phyloP scores from a whole-genome alignment of 2,888 invertebrate genomes.

The Galerucella nymphaeae region DNA sequence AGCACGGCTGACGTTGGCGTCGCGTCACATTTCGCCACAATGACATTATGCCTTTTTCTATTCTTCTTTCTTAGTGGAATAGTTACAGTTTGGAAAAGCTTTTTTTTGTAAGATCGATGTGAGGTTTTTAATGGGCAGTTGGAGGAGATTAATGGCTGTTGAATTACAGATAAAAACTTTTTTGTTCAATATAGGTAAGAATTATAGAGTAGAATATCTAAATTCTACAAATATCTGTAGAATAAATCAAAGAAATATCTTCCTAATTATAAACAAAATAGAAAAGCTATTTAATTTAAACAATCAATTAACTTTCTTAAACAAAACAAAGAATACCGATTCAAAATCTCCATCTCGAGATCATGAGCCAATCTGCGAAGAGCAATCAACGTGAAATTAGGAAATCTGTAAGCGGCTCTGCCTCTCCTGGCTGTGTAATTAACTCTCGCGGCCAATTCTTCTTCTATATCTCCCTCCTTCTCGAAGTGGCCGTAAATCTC shows the following conservation, averaged over 20 bases:
- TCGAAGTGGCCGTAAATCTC: constrained; percentile 22
- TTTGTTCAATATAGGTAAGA: background rate
- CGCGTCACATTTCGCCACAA: background rate
- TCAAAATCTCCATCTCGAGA: constrained; percentile 20
- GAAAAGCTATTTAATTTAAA: constrained; percentile 16
- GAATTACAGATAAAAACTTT: background rate
- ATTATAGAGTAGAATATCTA: too few relatives aligned
- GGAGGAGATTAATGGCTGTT: background rate
- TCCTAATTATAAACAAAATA: background rate
- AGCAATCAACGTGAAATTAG: constrained; percentile 58
- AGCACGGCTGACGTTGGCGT: background rate
- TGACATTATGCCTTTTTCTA: background rate
- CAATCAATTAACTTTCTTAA: constrained; percentile 21
- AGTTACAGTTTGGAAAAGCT: background rate
- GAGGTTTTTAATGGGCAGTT: background rate
- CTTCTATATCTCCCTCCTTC: constrained; percentile 11
- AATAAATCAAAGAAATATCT: too few relatives aligned
- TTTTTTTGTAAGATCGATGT: background rate
- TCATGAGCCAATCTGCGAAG: constrained; percentile 47
- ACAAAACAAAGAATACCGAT: constrained; percentile 18
- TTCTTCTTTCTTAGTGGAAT: background rate
- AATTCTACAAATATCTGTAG: too few relatives aligned
- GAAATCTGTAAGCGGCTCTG: constrained; percentile 54
- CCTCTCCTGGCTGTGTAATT: constrained; percentile 28
- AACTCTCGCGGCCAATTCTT: constrained; percentile 30